Percentiles rank a stretch among this genome's conserved stretches.
Conservation (phyloP, 2,113 vertebrate species). For the Turdus rufiventris region DNA sequence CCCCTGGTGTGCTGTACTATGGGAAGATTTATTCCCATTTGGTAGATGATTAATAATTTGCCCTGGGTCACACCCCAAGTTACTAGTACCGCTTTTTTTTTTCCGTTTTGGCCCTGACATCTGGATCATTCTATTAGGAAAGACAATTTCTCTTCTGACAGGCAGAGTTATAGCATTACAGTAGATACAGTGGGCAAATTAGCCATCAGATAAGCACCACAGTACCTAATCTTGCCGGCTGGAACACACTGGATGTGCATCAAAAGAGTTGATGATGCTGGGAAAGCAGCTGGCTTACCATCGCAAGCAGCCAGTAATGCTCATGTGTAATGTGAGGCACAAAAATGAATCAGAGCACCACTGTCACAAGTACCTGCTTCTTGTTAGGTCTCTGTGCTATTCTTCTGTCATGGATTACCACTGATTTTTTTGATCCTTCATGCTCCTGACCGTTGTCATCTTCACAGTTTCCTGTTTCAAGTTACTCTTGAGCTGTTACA, state of each 20-base stretch:
- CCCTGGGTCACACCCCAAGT: not conserved
- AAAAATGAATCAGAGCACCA: conserved; percentile 4
- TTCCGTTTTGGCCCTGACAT: not conserved
- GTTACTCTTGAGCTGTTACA: not conserved
- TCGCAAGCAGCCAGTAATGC: not conserved
- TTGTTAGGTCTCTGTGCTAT: not conserved
- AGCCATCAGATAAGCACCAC: not conserved
- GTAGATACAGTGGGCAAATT: not conserved
- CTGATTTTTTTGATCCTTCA: not conserved
- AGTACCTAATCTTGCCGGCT: not conserved
- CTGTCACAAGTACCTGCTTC: not conserved
- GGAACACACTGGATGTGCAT: not conserved
- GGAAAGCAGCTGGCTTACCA: not conserved
- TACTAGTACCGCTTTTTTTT: not conserved
- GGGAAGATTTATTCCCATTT: conserved; percentile 24
- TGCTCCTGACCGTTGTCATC: accelerated
- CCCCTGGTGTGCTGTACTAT: not conserved
- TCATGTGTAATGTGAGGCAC: not conserved
- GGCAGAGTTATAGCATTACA: not conserved
- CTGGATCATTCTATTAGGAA: not conserved
- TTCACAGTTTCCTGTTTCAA: not conserved
- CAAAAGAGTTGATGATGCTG: not conserved
- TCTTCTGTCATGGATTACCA: not conserved
- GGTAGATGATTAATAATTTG: conserved; percentile 7
- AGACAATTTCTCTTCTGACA: not conserved